Evolutionary conservation across 2,797 vertebrate genomes (phyloP).

Genomic region (Nyctalus aviator): DNA sequence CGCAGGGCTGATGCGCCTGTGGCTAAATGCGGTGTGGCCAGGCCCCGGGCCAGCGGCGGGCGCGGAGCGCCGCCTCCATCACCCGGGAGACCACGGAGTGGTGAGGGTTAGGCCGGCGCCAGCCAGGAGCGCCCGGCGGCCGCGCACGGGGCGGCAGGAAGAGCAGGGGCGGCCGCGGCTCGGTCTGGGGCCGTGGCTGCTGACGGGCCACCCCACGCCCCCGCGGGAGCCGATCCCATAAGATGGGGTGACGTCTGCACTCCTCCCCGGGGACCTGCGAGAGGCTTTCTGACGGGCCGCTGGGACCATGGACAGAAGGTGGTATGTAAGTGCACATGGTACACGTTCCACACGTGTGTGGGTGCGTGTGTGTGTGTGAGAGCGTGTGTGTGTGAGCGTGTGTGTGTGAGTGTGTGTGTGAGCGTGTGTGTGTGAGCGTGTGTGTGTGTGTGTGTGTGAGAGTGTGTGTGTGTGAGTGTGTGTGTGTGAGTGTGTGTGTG

Average conservation of each 20-base stretch:
- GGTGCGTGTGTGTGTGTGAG: neutral
- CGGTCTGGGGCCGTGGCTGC: neutral
- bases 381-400: neutral
- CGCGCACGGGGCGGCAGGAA: constrained; percentile 12
- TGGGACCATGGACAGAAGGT: constrained; percentile 72
- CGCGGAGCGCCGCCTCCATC: constrained; percentile 70
- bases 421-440: no score
- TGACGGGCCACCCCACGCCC: constrained; percentile 25
- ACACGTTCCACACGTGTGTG: neutral
- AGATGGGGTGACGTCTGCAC: constrained; percentile 34
- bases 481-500: no score
- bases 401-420: neutral
- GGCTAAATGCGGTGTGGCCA: constrained; percentile 84
- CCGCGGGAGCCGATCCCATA: neutral
- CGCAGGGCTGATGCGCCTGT: constrained; percentile 73
- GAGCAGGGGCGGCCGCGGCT: neutral
- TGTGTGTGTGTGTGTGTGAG: no score
- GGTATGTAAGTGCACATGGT: constrained; percentile 75
- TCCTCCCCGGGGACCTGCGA: constrained; percentile 44
- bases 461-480: no score
- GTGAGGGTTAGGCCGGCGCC: constrained; percentile 64
- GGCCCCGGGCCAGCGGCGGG: constrained; percentile 74
- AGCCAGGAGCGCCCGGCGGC: neutral
- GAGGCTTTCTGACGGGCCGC: constrained; percentile 22
- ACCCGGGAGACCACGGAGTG: constrained; percentile 63